A percentile compares a stretch with the other conserved stretches of the same genome.
These are phyloP conservation scores for Therioaphis trifolii DNA, from an alignment of 2,888 invertebrate genomes.

Conservation along the genomic window DNA sequence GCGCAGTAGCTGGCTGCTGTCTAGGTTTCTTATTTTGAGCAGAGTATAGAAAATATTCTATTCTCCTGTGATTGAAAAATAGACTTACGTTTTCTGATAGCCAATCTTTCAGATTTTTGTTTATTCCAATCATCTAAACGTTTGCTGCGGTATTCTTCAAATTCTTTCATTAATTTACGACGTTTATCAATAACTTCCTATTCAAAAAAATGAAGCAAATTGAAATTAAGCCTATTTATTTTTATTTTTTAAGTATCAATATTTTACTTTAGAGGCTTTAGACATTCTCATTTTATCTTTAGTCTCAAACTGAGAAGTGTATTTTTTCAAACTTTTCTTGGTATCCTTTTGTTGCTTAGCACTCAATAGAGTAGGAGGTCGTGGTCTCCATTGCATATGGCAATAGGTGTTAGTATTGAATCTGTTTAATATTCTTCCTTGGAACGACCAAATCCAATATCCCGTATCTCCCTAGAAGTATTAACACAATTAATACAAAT, in stretches of 20 bases:
- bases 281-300: conserved; percentile 94
- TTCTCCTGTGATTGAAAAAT: too few species aligned
- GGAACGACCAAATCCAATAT: conserved; percentile 98
- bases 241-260: background rate
- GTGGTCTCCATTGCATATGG: conserved; percentile 95
- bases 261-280: conserved; percentile 84
- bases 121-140: conserved; percentile 80
- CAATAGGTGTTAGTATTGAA: conserved; percentile 93
- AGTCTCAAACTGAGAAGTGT: conserved; percentile 93
- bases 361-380: conserved; percentile 86
- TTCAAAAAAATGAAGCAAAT: conserved; percentile 18
- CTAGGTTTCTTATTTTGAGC: too few species aligned
- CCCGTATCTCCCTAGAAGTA: conserved; percentile 75
- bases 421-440: conserved; percentile 81
- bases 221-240: too few species aligned
- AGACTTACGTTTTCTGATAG: conserved; percentile 86
- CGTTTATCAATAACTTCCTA: conserved; percentile 91
- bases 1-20: too few species aligned
- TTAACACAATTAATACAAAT: conserved; percentile 28
- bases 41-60: too few species aligned
- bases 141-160: conserved; percentile 83
- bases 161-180: conserved; percentile 86
- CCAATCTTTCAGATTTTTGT: conserved; percentile 83
- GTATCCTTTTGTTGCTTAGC: conserved; percentile 92
- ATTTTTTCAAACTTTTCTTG: conserved; percentile 97